Conservation (phyloP, 2,888 invertebrate species). For the Lordiphosa fenestrarum region DNA sequence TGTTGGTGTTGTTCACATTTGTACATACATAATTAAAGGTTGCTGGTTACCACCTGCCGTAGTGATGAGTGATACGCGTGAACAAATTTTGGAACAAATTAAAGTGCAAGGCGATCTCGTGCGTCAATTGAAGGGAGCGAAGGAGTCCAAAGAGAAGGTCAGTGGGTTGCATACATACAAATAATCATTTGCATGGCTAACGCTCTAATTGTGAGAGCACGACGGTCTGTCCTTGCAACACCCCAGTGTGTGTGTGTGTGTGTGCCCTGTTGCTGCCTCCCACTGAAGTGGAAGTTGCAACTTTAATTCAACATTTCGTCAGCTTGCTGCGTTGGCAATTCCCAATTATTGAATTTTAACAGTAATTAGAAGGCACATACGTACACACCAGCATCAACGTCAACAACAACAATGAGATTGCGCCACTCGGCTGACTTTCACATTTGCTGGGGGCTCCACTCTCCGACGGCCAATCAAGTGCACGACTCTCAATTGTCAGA, state of each 20-base stretch:
- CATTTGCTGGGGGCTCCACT: conserved; percentile 36
- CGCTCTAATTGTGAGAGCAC: conserved; percentile 4
- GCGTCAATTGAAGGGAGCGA: conserved; percentile 89
- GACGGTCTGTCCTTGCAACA: conserved; percentile 1
- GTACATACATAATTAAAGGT: background rate
- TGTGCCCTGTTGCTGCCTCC: conserved; percentile 1
- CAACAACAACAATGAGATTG: conserved; percentile 31
- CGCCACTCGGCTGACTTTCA: conserved; percentile 52
- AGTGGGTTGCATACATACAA: conserved; percentile 25
- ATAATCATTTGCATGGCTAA: conserved; percentile 7
- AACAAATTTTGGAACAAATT: conserved; percentile 83
- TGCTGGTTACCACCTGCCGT: conserved; percentile 12
- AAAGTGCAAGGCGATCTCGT: conserved; percentile 90
- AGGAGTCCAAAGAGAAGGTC: conserved; percentile 89
- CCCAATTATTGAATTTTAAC: conserved; percentile 16
- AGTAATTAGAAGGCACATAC: conserved; percentile 25
- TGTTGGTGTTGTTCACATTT: background rate
- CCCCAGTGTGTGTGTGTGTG: background rate
- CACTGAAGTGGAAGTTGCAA: background rate
- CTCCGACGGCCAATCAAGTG: background rate
- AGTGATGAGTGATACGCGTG: conserved; percentile 81
- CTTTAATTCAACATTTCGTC: conserved; percentile 3
- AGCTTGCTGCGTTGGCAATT: conserved; percentile 26
- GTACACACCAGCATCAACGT: conserved; percentile 19
- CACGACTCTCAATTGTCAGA: conserved; percentile 4